Conservation (phyloP, 2,888 invertebrate species). For the Meiosimyza platycephala region DNA sequence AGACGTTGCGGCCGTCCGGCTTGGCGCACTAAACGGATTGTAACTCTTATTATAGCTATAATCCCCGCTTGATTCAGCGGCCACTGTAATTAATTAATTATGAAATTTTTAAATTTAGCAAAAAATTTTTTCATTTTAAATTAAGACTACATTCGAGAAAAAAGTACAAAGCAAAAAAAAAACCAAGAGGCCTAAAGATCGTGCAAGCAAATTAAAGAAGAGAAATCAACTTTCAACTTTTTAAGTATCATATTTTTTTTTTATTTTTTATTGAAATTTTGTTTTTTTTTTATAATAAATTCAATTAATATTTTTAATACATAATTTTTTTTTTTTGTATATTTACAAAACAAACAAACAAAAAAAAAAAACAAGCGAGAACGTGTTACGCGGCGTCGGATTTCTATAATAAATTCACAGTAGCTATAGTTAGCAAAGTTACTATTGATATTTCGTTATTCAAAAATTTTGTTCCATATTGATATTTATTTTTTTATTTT, state of each 20-base stretch:
- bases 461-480: conserved; percentile 61
- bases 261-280: conserved; percentile 20
- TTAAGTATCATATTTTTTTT: not conserved
- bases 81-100: conserved; percentile 76
- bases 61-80: conserved; percentile 84
- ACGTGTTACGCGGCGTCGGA: conserved; percentile 57
- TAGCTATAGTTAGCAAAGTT: conserved; percentile 2
- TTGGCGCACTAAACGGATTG: conserved; percentile 77
- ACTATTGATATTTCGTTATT: conserved; percentile 19
- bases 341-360: conserved; percentile 37
- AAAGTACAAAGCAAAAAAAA: conserved; percentile 19
- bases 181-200: conserved; percentile 14
- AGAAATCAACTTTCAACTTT: not conserved
- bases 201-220: not conserved
- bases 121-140: conserved; percentile 13
- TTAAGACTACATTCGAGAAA: conserved; percentile 31
- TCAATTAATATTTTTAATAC: conserved; percentile 62
- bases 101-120: conserved; percentile 45
- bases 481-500: conserved; percentile 46
- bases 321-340: conserved; percentile 42
- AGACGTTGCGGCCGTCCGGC: conserved; percentile 69
- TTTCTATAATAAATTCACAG: conserved; percentile 60
- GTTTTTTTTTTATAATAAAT: conserved; percentile 61
- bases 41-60: conserved; percentile 86
- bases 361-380: conserved; percentile 58